phyloP scores from a whole-genome alignment of 2,888 invertebrate species.

The Oscheius sp. region DNA sequence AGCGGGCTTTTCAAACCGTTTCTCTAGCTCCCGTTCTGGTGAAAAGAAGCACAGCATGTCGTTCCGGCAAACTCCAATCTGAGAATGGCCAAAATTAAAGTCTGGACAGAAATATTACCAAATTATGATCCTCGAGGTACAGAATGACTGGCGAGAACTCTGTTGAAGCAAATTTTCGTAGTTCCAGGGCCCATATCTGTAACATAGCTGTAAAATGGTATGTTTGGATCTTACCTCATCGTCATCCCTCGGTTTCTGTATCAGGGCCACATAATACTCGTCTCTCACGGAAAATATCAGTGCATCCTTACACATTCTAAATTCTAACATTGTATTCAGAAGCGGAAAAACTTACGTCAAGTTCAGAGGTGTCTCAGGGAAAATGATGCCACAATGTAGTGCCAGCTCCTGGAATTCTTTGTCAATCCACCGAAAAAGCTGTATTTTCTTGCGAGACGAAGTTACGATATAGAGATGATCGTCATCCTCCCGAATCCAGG shows the following conservation, averaged over 20 bases:
- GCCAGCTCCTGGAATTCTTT: slow-evolving; percentile 73
- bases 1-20: background rate
- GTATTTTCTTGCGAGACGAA: slow-evolving; percentile 57
- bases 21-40: background rate
- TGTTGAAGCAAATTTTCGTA: background rate
- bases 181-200: slow-evolving; percentile 3
- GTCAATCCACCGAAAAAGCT: slow-evolving; percentile 70
- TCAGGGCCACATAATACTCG: background rate
- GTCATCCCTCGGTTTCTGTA: background rate
- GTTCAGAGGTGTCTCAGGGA: slow-evolving; percentile 42
- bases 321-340: background rate
- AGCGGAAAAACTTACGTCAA: slow-evolving; percentile 39
- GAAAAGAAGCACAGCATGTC: slow-evolving; percentile 10
- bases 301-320: slow-evolving; percentile 21
- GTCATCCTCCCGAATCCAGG: slow-evolving; percentile 32
- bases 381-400: slow-evolving; percentile 44
- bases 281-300: slow-evolving; percentile 17
- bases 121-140: slow-evolving; percentile 5
- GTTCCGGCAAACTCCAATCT: slow-evolving; percentile 19
- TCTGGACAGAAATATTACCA: background rate
- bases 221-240: background rate
- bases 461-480: slow-evolving; percentile 56
- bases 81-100: background rate
- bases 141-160: slow-evolving; percentile 1
- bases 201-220: background rate